Base-by-base conservation (phyloP, 2,888 invertebrate species). In the Dichetophora obliterata region DNA sequence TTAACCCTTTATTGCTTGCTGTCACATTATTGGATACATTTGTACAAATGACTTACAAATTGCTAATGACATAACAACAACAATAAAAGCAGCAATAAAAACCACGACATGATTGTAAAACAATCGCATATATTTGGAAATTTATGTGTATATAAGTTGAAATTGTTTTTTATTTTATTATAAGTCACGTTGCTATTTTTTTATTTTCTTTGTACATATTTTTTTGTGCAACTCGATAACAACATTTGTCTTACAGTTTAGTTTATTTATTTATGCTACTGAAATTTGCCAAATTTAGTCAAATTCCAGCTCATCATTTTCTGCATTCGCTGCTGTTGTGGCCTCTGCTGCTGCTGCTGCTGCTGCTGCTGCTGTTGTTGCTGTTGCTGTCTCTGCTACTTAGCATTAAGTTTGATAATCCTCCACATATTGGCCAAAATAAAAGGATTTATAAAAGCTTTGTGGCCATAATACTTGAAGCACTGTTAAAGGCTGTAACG, bases 281-380 rank as follows among this genome's bases (percentile, higher is more conserved):
- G 37, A 74, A 74, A 74, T 74, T 66, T 75, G 65, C 66, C 66
- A 75, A 75, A 75, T 75, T 75, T 66, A 75, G 54, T 52, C 50
- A 66, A 61, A 61, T 63, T 73, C 73, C 61, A 50, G 43, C 66
- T 19, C 66, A 66, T 66, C 66, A 65, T 65, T 34, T 24, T 66
- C 66, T 66, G 66, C 43, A 31, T 3, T 5, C 31, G 31, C 31
- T 31, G 3, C 31, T 31, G 31, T 31, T 31, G 31, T 31, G n/a
- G n/a, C n/a, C n/a, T n/a, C n/a, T n/a, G n/a, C n/a, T n/a, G n/a
- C n/a, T n/a, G n/a, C n/a, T n/a, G n/a, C n/a, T n/a, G n/a, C n/a
- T n/a, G n/a, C n/a, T n/a, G n/a, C n/a, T n/a, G n/a, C n/a, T n/a
- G n/a, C n/a, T n/a, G n/a, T n/a, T n/a, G n/a, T n/a, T n/a, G n/a